Base-by-base conservation (phyloP, 1,140 invertebrate genomes). In the Temnothorax curvispinosus region DNA sequence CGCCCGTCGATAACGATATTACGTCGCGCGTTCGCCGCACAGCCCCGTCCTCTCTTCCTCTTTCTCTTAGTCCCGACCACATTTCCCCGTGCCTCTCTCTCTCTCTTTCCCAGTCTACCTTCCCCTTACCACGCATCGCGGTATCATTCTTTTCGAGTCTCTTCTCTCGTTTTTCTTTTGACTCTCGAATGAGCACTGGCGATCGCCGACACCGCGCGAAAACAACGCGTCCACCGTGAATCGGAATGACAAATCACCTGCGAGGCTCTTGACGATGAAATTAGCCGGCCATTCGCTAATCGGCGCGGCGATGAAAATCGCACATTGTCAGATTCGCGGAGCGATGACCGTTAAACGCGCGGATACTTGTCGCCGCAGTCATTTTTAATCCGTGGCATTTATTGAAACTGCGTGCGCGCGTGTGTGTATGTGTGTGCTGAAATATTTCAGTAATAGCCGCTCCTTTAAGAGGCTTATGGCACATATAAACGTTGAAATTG, bases 1-100 rank as follows among this genome's bases (percentile, higher is more conserved):
- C 85, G 77, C 85, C 44, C 76, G 62, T 87, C 86, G 86, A 87
- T 87, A 87, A 50, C 72, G 77, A 75, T 87, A 86, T 91, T 91
- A 89, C 58, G 18, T 71, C 21, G 64, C 44, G 41, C 60, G 18
- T 67, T 50, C 21, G 11, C 35, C n/a, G 9, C 41, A 44, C 3
- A 4, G 13, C 4, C 18, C 67, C 7, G 21, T 47, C 74, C 54
- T 67, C 54, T 84, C 71, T 41, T 32, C 13, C 69, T 18, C 15
- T 52, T 27, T 86, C 71, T 21, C 38, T 47, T 7, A 21, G 18
- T 67, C n/a, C 35, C 62, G 38, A 18, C 6, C 18, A 9, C 44
- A 4, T 27, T 47, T 67, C 35, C n/a, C 35, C 50, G 9, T 54
- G 18, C 27, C 13, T 65, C 27, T 76, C 27, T 47, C 32, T 27